Evolutionary conservation across 2,888 invertebrate species (phyloP).

Genomic region (Lasioglossum calceatum): DNA sequence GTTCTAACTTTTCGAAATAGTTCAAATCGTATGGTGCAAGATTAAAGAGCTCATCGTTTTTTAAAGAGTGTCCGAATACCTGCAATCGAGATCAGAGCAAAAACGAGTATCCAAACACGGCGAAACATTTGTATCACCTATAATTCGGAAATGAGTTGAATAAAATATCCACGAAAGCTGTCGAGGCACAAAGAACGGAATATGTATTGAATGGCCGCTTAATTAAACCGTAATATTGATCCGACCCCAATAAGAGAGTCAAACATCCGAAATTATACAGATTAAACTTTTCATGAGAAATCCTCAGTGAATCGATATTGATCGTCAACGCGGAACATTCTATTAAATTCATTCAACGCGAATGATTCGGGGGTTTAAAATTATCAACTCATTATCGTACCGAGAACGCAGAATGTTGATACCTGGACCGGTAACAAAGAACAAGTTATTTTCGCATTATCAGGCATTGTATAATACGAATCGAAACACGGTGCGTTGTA

Average conservation of each 20-base stretch:
- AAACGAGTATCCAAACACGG: background rate
- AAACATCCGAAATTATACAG: background rate
- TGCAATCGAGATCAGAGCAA: background rate
- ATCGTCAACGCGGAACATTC: too few species aligned
- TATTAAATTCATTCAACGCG: background rate
- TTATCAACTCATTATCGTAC: background rate
- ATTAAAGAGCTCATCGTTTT: too few species aligned
- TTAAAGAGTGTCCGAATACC: too few species aligned
- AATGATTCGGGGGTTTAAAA: background rate
- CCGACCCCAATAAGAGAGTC: background rate
- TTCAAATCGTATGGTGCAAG: too few species aligned
- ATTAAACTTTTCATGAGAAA: background rate
- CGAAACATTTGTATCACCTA: background rate
- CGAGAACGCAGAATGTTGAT: background rate
- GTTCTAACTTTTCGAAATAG: too few species aligned
- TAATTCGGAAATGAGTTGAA: too few species aligned
- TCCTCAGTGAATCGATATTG: background rate
- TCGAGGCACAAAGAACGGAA: background rate
- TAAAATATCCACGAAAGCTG: background rate
- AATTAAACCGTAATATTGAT: background rate
- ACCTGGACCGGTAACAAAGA: background rate
- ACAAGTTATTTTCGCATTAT: conserved; percentile 26
- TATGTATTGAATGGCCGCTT: background rate
- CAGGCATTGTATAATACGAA: conserved; percentile 9
- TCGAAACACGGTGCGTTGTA: background rate